Percentiles rank a stretch among this genome's conserved stretches.
These are phyloP conservation scores for Noctuana brunneofusca DNA, from an alignment of 2,888 invertebrate genomes.

Conservation along the genomic window DNA sequence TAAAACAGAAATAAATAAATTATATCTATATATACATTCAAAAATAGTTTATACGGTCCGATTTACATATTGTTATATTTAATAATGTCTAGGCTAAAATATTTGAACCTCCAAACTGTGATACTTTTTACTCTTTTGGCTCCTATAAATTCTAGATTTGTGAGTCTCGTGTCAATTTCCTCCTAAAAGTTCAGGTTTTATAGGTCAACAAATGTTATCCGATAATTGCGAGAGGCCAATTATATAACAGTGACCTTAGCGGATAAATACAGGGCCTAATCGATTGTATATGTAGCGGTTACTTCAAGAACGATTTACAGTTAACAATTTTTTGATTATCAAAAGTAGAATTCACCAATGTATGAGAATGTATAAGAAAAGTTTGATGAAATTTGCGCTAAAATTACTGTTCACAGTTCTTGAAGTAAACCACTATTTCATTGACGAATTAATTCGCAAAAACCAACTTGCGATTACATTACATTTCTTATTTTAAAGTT, in stretches of 20 bases:
- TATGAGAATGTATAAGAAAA: background rate
- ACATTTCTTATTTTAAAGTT: conserved; percentile 75
- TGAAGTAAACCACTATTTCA: conserved; percentile 3
- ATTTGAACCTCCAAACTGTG: conserved; percentile 32
- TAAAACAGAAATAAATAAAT: conserved; percentile 29
- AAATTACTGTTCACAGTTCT: conserved; percentile 9
- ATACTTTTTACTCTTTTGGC: conserved; percentile 34
- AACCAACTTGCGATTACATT: conserved; percentile 72
- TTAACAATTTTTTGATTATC: background rate
- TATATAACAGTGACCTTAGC: background rate
- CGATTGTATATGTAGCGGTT: background rate
- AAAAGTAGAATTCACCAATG: background rate
- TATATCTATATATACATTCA: conserved; percentile 35
- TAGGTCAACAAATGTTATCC: conserved; percentile 2
- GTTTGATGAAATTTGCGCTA: background rate
- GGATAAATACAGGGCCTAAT: conserved; percentile 1
- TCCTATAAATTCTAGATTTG: conserved; percentile 30
- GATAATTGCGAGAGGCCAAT: background rate
- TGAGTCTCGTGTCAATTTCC: conserved; percentile 16
- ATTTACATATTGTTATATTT: conserved; percentile 36
- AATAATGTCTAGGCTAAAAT: conserved; percentile 32
- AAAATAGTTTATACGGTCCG: conserved; percentile 43
- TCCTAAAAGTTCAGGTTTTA: background rate
- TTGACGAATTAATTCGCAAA: conserved; percentile 44
- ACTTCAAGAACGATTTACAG: background rate